These are phyloP conservation scores for Lasioglossum marginatum DNA, from an alignment of 2,888 invertebrate genomes.

Conservation along the genomic window DNA sequence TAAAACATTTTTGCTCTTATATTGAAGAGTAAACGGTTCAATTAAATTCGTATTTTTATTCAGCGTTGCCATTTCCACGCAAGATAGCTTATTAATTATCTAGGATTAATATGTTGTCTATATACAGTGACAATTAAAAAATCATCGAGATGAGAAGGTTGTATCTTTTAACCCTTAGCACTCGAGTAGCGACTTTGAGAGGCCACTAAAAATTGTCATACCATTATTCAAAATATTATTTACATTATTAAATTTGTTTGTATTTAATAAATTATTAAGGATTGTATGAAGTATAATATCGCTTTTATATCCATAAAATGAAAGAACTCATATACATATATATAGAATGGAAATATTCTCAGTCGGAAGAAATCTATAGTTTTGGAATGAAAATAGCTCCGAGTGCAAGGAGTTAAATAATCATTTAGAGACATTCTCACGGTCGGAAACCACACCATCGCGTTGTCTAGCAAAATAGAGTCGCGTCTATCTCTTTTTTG, in stretches of 20 bases:
- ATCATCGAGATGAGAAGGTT: background rate
- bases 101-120: background rate
- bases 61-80: background rate
- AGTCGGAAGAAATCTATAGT: background rate
- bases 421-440: background rate
- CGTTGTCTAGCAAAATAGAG: slow-evolving; percentile 45
- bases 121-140: background rate
- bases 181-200: background rate
- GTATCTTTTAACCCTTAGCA: background rate
- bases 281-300: background rate
- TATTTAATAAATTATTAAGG: background rate
- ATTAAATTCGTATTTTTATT: background rate
- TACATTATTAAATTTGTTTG: background rate
- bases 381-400: background rate
- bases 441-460: slow-evolving; percentile 7
- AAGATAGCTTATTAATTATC: background rate
- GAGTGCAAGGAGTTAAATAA: background rate
- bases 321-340: background rate
- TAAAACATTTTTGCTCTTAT: background rate
- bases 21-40: background rate
- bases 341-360: background rate
- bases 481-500: slow-evolving; percentile 41
- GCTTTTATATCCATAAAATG: background rate
- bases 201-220: background rate
- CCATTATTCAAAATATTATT: background rate